These are phyloP conservation scores for Crossocerus cetratus DNA, from an alignment of 2,888 invertebrate species.

Conservation along the genomic window DNA sequence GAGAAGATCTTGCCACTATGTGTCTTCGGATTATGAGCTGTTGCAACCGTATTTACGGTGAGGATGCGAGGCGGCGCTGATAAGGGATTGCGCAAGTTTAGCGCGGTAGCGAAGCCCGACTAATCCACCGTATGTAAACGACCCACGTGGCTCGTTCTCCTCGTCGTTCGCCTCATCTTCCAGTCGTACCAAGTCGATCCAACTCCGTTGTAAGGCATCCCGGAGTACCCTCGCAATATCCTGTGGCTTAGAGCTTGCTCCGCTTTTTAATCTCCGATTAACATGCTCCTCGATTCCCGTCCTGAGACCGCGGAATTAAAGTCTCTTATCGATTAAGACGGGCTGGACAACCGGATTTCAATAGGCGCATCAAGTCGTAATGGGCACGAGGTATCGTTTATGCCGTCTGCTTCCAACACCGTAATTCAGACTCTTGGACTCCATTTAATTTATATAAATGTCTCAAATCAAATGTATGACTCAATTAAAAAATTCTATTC, in stretches of 20 bases:
- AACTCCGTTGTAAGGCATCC: too few relatives aligned
- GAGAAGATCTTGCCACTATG: slow-evolving; percentile 51
- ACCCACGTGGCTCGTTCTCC: slow-evolving; percentile 45
- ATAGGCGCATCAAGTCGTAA: background rate
- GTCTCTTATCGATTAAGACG: slow-evolving; percentile 1
- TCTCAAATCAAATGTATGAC: background rate
- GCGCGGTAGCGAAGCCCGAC: slow-evolving; percentile 59
- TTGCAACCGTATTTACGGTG: slow-evolving; percentile 68
- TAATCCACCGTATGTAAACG: slow-evolving; percentile 57
- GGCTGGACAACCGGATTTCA: slow-evolving; percentile 1
- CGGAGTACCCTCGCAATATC: too few relatives aligned
- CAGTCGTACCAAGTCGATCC: too few relatives aligned
- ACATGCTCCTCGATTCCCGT: background rate
- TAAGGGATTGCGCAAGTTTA: slow-evolving; percentile 67
- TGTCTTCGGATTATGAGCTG: slow-evolving; percentile 66
- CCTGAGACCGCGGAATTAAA: background rate
- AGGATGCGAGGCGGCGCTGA: slow-evolving; percentile 57
- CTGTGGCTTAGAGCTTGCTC: too few relatives aligned
- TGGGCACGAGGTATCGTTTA: slow-evolving; percentile 4
- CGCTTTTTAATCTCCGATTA: slow-evolving; percentile 1
- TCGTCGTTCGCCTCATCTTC: background rate
- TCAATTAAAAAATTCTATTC: too few relatives aligned
- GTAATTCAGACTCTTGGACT: slow-evolving; percentile 43
- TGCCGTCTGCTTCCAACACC: slow-evolving; percentile 19
- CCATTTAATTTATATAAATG: background rate